phyloP scores from a whole-genome alignment of 2,113 vertebrate species.

The Stictonetta naevosa region DNA sequence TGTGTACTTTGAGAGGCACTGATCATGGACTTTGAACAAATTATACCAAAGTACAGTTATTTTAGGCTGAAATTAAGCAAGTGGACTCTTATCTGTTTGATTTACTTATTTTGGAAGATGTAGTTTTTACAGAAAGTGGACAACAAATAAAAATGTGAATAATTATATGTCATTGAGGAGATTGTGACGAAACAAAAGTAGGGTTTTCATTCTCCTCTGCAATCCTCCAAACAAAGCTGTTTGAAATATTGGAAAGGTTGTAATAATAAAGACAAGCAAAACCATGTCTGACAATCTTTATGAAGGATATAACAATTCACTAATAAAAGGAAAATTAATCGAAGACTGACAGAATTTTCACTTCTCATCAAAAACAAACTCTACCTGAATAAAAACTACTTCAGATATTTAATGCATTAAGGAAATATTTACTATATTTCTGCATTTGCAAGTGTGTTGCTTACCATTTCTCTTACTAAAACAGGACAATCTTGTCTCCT shows the following conservation, averaged over 20 bases:
- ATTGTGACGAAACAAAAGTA: neutral
- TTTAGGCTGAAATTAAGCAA: neutral
- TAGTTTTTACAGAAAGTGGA: neutral
- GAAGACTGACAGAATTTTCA: neutral
- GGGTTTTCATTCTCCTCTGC: neutral
- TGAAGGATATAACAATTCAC: neutral
- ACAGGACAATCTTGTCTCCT: neutral
- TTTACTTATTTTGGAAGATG: neutral
- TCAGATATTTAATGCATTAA: neutral
- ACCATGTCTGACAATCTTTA: neutral
- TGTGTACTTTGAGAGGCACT: neutral
- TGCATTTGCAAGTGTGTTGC: neutral
- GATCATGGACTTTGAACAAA: neutral
- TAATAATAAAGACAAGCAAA: neutral
- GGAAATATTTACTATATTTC: neutral
- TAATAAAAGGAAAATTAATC: neutral
- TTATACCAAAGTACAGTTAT: neutral
- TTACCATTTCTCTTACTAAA: neutral
- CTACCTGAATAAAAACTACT: neutral
- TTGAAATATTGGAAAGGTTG: neutral
- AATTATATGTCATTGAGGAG: neutral
- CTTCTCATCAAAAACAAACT: neutral
- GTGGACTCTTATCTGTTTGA: neutral
- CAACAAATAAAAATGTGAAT: neutral
- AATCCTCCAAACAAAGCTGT: neutral